Conservation (phyloP, 2,113 vertebrate species). For the Triplophysa siluroides region DNA sequence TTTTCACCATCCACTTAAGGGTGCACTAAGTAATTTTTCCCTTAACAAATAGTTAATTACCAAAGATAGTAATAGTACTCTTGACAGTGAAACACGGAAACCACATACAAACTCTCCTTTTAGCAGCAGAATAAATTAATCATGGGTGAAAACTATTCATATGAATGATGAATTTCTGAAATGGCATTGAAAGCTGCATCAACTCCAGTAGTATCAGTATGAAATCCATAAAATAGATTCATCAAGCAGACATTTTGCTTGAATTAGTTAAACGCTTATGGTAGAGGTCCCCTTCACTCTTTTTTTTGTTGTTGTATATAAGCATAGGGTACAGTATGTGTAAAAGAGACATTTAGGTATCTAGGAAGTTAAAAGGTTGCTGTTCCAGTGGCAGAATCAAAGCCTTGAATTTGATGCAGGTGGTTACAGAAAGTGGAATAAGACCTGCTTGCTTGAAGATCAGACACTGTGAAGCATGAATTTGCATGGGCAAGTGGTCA, state of each 20-base stretch:
- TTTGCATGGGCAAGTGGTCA: too few species aligned
- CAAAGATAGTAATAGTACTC: not conserved
- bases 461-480: too few species aligned
- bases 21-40: constrained; percentile 12
- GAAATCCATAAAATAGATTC: not conserved
- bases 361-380: too few species aligned
- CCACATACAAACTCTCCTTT: not conserved
- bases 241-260: too few species aligned
- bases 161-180: not conserved
- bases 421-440: too few species aligned
- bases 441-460: too few species aligned
- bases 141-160: not conserved
- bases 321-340: too few species aligned
- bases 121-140: not conserved
- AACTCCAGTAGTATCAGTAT: not conserved
- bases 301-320: too few species aligned
- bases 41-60: not conserved
- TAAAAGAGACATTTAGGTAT: too few species aligned
- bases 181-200: not conserved
- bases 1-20: not conserved
- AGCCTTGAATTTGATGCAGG: not conserved
- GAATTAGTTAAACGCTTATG: too few species aligned
- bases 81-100: too few species aligned
- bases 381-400: not conserved
- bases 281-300: not conserved